Evolutionary conservation across 2,888 invertebrate genomes (phyloP), one percentile per base, ranked within the genome.

Genomic region (Rhingia campestris): DNA sequence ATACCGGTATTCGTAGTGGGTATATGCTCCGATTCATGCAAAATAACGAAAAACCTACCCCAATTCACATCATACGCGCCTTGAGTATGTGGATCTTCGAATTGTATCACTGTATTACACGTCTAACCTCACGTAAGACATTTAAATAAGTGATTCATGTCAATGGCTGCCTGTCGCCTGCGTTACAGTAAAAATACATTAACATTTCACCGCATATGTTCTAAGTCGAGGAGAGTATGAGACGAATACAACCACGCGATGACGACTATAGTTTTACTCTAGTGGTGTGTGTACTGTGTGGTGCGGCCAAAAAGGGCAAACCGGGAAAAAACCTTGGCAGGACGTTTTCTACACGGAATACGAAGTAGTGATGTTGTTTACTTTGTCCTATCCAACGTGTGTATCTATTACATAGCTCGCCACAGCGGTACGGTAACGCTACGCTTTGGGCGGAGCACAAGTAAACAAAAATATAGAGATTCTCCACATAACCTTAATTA

Each of bases 401-500:
- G 69, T 79, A 79, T 80, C 74, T 73, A 80, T 80, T 74, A 80
- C 74, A 73, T 45, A 56, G 72, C 72, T 79, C 35, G 61, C 45
- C 54, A 33, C 56, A 76, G 12, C 73, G 53, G 43, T 56, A 58
- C 73, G 53, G 43, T 56, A 58, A n/a, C 43, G 22, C 72, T 35
- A 22, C 3, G 39, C 56, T 39, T 4, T 35, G 43, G 14, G 66
- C 58, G 58, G 12, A 43, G 53, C 9, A 49, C 7, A 47, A 43
- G 5, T 0, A 12, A 82, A 84, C 80, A 74, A 74, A 79, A 80
- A 74, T 75, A 74, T 70, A 80, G 80, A 80, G 80, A 84, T 80
- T 84, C 80, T 74, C 47, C 61, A 70, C 84, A 64, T 77, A 77
- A 77, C 73, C 81, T 88, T 90, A 90, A 91, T 91, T 90, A 91